Percentiles rank a stretch among this genome's conserved stretches.
Conservation (phyloP, 2,113 vertebrate species). For the Propithecus coquereli region DNA sequence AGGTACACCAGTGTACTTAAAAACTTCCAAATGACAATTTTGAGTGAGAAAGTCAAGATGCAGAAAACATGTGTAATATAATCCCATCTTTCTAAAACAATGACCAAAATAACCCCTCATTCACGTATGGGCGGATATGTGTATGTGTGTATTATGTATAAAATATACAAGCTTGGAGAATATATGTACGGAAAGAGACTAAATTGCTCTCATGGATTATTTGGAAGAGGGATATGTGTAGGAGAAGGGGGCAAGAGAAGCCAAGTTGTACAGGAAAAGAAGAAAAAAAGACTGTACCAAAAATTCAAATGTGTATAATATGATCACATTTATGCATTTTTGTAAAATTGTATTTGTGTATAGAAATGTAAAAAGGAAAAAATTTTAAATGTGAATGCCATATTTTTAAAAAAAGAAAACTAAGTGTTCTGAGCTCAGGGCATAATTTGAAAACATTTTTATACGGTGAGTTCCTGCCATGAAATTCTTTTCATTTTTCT, state of each 20-base stretch:
- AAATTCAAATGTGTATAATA: conserved; percentile 30
- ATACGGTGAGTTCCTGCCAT: conserved; percentile 46
- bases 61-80: conserved; percentile 16
- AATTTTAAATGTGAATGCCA: conserved; percentile 34
- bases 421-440: conserved; percentile 29
- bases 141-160: neutral
- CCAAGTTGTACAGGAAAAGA: conserved; percentile 30
- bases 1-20: neutral
- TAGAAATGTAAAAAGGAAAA: conserved; percentile 43
- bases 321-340: conserved; percentile 30
- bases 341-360: conserved; percentile 17
- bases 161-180: neutral
- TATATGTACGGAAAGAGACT: conserved; percentile 11
- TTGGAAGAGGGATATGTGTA: neutral
- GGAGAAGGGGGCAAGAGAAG: neutral
- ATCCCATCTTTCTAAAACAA: conserved; percentile 35
- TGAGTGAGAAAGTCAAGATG: conserved; percentile 43
- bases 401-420: conserved; percentile 16
- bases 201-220: conserved; percentile 31
- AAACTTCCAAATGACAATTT: conserved; percentile 39
- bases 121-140: neutral
- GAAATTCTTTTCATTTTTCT: conserved; percentile 66
- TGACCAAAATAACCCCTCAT: conserved; percentile 8
- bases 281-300: neutral
- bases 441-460: conserved; percentile 65